Conservation (phyloP, 2,113 vertebrate genomes). For the Acinonyx jubatus region DNA sequence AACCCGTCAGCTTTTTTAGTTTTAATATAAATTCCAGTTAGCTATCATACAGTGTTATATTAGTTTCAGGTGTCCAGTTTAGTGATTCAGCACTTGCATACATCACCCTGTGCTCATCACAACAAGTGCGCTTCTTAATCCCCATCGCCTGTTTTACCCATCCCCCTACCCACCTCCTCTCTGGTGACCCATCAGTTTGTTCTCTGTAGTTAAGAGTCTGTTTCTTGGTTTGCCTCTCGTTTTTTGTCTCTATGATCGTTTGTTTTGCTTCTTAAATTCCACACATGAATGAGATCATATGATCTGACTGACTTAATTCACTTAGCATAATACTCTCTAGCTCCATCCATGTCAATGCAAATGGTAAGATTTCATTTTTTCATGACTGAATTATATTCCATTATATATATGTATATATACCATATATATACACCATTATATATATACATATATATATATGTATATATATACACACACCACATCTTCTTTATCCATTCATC, state of each 20-base stretch:
- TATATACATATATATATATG: fast-evolving
- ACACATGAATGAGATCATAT: background rate
- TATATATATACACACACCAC: background rate
- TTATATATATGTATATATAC: no score
- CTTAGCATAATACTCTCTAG: background rate
- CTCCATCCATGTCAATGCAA: background rate
- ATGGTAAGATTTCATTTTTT: background rate
- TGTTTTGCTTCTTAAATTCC: background rate
- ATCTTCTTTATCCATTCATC: background rate
- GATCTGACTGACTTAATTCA: background rate
- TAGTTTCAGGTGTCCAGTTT: background rate
- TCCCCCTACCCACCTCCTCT: background rate
- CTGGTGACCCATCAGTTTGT: background rate
- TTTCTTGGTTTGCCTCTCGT: background rate
- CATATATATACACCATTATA: background rate
- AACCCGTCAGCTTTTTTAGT: background rate
- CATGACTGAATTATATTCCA: background rate
- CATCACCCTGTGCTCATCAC: background rate
- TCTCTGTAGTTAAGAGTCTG: background rate
- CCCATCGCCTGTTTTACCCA: background rate
- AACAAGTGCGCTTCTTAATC: background rate
- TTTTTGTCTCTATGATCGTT: background rate
- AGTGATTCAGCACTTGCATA: background rate
- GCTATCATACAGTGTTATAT: background rate
- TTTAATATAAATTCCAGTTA: background rate